phyloP scores from a whole-genome alignment of 2,888 invertebrate genomes.

The Tuta absoluta region DNA sequence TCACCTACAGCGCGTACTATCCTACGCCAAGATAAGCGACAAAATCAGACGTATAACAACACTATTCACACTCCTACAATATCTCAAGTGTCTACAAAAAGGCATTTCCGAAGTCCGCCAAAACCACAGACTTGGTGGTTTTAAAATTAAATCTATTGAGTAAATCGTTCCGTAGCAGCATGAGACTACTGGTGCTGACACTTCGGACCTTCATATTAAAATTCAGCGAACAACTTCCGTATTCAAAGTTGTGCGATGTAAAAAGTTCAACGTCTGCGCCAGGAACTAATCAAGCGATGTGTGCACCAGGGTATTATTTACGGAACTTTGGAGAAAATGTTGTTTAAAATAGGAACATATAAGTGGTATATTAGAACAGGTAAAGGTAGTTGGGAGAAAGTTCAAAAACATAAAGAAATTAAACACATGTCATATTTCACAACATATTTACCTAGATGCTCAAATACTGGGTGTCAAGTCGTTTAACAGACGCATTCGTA shows the following conservation, averaged over 20 bases:
- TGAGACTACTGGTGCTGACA: slow-evolving; percentile 20
- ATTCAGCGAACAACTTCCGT: slow-evolving; percentile 24
- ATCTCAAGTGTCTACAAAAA: neutral
- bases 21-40: too few relatives aligned
- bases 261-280: slow-evolving; percentile 8
- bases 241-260: slow-evolving; percentile 21
- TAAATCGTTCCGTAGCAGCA: slow-evolving; percentile 4
- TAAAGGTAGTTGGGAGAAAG: too few relatives aligned
- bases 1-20: too few relatives aligned
- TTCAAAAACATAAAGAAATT: too few relatives aligned
- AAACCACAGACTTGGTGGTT: slow-evolving; percentile 1
- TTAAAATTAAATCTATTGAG: slow-evolving; percentile 7
- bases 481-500: too few relatives aligned
- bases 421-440: too few relatives aligned
- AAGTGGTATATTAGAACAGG: too few relatives aligned
- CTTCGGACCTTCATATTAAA: slow-evolving; percentile 27
- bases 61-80: neutral
- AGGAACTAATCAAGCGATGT: slow-evolving; percentile 7
- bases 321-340: neutral
- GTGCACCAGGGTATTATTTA: slow-evolving; percentile 5
- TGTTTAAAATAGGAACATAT: neutral
- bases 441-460: too few relatives aligned
- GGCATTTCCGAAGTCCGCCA: neutral
- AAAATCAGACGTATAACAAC: neutral
- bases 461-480: too few relatives aligned